phyloP scores from a whole-genome alignment of 2,797 vertebrate species.

The Rhinichthys osculus region DNA sequence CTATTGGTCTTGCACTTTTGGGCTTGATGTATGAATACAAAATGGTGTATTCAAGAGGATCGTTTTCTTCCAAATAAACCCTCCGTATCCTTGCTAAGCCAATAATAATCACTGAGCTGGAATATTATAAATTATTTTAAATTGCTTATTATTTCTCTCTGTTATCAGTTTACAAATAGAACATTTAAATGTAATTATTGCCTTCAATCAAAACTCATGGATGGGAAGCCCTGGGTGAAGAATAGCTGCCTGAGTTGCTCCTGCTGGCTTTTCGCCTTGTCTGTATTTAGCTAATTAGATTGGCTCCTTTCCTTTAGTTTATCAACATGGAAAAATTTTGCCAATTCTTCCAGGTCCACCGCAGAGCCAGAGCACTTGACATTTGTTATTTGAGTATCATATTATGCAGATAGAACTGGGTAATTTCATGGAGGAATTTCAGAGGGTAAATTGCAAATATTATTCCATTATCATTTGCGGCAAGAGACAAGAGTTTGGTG shows the following conservation, averaged over 20 bases:
- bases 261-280: constrained; percentile 55
- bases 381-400: constrained; percentile 51
- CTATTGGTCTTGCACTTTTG: background rate
- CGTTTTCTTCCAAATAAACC: constrained; percentile 31
- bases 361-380: constrained; percentile 51
- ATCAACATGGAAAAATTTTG: constrained; percentile 60
- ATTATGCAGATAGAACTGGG: constrained; percentile 39
- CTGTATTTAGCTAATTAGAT: constrained; percentile 62
- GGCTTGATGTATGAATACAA: constrained; percentile 23
- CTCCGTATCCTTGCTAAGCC: constrained; percentile 10
- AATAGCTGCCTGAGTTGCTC: constrained; percentile 49
- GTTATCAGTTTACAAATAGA: constrained; percentile 53
- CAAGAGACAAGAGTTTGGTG: background rate
- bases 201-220: constrained; percentile 53
- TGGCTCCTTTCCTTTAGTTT: constrained; percentile 60
- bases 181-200: constrained; percentile 56
- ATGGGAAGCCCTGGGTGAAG: constrained; percentile 50
- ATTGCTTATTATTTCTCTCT: constrained; percentile 42
- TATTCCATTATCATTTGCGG: constrained; percentile 29
- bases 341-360: constrained; percentile 52
- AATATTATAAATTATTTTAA: constrained; percentile 49
- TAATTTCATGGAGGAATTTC: constrained; percentile 31
- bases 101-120: constrained; percentile 19
- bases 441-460: constrained; percentile 29
- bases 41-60: constrained; percentile 31